These are phyloP conservation scores for Eurystomus gularis DNA, from an alignment of 2,113 vertebrate species.

Conservation along the genomic window DNA sequence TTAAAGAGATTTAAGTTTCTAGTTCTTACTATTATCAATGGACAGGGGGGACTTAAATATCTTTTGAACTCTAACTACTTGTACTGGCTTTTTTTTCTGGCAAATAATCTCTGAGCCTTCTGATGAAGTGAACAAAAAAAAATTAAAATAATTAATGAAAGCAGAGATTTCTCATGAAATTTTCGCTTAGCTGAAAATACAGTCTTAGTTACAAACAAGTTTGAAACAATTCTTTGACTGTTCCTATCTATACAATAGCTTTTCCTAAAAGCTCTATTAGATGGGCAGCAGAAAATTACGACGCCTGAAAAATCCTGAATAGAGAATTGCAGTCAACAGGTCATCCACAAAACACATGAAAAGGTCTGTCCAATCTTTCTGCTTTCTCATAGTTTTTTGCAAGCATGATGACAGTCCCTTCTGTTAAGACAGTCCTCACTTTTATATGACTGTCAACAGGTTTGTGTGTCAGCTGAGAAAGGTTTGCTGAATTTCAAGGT, in stretches of 20 bases:
- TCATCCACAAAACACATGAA: background rate
- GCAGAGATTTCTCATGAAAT: background rate
- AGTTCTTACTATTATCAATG: background rate
- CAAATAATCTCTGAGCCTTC: background rate
- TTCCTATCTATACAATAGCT: background rate
- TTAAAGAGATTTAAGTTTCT: background rate
- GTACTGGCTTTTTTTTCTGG: background rate
- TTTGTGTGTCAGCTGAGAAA: background rate
- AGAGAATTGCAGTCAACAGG: background rate
- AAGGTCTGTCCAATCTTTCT: background rate
- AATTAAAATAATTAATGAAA: background rate
- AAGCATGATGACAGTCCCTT: background rate
- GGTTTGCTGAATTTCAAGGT: background rate
- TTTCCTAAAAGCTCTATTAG: background rate
- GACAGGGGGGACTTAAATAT: background rate
- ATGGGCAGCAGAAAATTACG: background rate
- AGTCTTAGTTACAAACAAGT: background rate
- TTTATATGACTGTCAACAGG: background rate
- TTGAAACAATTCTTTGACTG: background rate
- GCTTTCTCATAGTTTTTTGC: background rate
- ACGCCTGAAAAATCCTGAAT: background rate
- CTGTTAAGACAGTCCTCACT: background rate
- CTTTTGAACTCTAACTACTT: background rate
- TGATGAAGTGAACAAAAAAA: background rate
- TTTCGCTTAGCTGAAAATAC: background rate